phyloP scores from a whole-genome alignment of 1,140 invertebrate genomes.

The Temnothorax nylanderi region DNA sequence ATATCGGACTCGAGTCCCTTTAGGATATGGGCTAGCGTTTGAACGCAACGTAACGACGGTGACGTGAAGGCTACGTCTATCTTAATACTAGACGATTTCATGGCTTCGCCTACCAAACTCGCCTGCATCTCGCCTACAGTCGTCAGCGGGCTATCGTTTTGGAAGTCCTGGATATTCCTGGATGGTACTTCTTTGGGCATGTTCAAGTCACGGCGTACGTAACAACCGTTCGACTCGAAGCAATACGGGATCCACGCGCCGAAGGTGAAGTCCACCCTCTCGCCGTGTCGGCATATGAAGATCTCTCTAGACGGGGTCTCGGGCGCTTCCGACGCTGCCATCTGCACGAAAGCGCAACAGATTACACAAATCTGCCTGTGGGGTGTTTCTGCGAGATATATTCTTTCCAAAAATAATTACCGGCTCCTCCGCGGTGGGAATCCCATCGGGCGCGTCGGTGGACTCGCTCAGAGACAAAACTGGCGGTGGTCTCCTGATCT shows the following conservation, averaged over 20 bases:
- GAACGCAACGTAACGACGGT: constrained; percentile 95
- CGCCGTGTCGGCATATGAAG: constrained; percentile 94
- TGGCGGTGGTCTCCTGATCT: constrained; percentile 77
- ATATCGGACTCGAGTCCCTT: constrained; percentile 80
- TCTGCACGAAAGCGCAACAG: constrained; percentile 67
- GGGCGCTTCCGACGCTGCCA: constrained; percentile 79
- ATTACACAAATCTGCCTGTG: constrained; percentile 34
- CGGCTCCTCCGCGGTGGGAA: constrained; percentile 76
- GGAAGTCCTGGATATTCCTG: constrained; percentile 89
- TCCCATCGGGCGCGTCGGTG: constrained; percentile 84
- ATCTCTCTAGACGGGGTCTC: constrained; percentile 86
- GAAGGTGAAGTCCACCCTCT: constrained; percentile 96
- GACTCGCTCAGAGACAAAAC: constrained; percentile 84
- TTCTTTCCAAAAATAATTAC: constrained; percentile 67
- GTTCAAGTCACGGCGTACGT: constrained; percentile 94
- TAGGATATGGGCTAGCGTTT: constrained; percentile 88
- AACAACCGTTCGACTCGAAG: constrained; percentile 93
- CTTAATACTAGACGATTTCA: constrained; percentile 88
- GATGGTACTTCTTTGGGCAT: constrained; percentile 92
- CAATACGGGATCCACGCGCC: constrained; percentile 95
- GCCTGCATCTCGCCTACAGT: constrained; percentile 92
- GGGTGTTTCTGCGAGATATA: constrained; percentile 16
- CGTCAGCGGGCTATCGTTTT: constrained; percentile 95
- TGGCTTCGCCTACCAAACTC: constrained; percentile 91
- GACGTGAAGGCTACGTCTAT: constrained; percentile 93